phyloP scores from a whole-genome alignment of 1,140 invertebrate species.

The Whitmania pigra region DNA sequence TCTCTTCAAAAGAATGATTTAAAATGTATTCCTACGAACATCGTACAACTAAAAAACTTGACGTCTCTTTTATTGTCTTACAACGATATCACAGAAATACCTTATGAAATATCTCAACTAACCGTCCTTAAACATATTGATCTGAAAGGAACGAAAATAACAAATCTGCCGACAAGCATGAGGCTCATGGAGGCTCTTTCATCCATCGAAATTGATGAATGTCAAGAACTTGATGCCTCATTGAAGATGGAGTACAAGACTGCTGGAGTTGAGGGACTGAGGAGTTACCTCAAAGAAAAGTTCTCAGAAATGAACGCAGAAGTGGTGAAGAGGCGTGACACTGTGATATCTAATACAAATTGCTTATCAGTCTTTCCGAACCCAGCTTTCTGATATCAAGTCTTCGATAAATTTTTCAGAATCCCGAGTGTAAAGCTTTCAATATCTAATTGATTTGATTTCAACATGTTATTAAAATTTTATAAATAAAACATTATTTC shows the following conservation, averaged over 20 bases:
- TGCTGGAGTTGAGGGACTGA: not conserved
- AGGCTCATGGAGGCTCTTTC: not conserved
- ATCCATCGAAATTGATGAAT: not conserved
- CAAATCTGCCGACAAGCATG: conserved; percentile 5
- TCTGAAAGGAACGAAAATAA: not conserved
- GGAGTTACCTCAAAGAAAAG: not conserved
- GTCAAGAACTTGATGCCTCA: not conserved
- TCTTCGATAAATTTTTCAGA: too few relatives aligned
- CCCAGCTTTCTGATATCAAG: too few relatives aligned
- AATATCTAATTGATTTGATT: too few relatives aligned
- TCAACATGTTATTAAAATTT: too few relatives aligned
- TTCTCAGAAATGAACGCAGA: too few relatives aligned
- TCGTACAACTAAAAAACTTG: not conserved
- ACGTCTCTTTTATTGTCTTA: not conserved
- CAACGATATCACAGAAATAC: conserved; percentile 11
- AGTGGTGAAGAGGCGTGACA: too few relatives aligned
- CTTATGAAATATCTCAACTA: not conserved
- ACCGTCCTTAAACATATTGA: not conserved
- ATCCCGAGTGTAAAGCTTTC: too few relatives aligned
- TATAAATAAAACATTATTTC: too few relatives aligned
- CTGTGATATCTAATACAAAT: too few relatives aligned
- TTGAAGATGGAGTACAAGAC: conserved; percentile 9
- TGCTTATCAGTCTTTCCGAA: too few relatives aligned
- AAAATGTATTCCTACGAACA: not conserved
- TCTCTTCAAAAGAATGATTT: conserved; percentile 14